Base-by-base conservation (phyloP, 2,113 vertebrate genomes). In the Dasyornis broadbenti region DNA sequence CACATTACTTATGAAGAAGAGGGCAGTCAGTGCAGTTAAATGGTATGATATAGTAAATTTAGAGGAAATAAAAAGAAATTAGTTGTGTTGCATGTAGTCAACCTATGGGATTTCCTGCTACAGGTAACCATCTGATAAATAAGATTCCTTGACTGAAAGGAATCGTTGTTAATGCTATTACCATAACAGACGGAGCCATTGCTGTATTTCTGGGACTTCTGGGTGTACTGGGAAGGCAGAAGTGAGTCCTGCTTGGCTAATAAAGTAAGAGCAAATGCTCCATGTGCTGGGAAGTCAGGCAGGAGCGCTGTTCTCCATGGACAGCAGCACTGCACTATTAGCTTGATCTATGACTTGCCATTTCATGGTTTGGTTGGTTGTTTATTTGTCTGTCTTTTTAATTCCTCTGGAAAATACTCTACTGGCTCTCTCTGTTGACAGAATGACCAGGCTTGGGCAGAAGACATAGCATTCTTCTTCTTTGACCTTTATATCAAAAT, bases 401-500 rank as follows among this genome's bases (percentile, higher is more conserved):
- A 90, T 93, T 94, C 86, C 56, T 82, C 80, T 81, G 31, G 53
- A 94, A 93, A 90, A 94, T 60, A 80, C 88, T 92, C 28, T 90
- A 79, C 71, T 68, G 28, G 17, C 59, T 92, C 53, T 81, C 40
- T 81, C 64, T 81, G 60, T 69, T 92, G 85, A 83, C 85, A 81
- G 75, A 88, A 86, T 80, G 68, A 71, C 82, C 80, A 90, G 82
- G 28, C 49, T 86, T 66, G n/a, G 47, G 56, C 64, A 90, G 76
- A 90, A 94, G 76, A 88, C 60, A 53, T 9, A 90, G 13, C 65
- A 60, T 68, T 90, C 79, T 87, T 95, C 84, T 91, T 91, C 90
- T 92, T 60, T 95, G 94, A 96, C 82, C 91, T 89, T 95, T 95
- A 94, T 90, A 94, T 93, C 85, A 90, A 89, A 96, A 95, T 82